Percentiles rank a stretch among this genome's conserved stretches.
Conservation (phyloP, 1,140 invertebrate species). For the Nebria ingens region DNA sequence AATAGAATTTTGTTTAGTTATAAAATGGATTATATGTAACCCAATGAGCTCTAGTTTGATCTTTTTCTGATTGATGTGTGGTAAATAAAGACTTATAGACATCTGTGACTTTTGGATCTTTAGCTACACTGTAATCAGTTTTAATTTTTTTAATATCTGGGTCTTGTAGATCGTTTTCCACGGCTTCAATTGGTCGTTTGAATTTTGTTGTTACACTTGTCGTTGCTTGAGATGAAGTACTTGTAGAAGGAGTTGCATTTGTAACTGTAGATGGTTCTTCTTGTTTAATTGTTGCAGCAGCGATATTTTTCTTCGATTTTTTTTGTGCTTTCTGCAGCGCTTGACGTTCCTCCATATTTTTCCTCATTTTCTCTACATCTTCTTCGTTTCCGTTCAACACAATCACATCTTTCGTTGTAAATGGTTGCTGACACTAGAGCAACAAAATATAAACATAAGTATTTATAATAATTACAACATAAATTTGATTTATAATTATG, state of each 20-base stretch:
- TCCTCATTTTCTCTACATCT: constrained; percentile 57
- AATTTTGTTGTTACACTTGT: neutral
- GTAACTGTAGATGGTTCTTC: neutral
- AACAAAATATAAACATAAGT: constrained; percentile 23
- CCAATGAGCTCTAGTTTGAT: constrained; percentile 89
- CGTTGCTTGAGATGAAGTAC: neutral
- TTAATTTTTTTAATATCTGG: constrained; percentile 67
- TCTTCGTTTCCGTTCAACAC: constrained; percentile 77
- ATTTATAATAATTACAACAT: constrained; percentile 12
- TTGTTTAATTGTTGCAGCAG: neutral
- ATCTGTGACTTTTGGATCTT: constrained; percentile 80
- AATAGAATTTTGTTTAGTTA: constrained; percentile 59
- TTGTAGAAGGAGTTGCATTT: neutral
- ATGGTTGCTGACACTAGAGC: constrained; percentile 73
- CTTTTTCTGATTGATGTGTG: constrained; percentile 71
- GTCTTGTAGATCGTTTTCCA: constrained; percentile 47
- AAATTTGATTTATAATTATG: no score
- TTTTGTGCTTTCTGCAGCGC: constrained; percentile 59
- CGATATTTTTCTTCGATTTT: constrained; percentile 44
- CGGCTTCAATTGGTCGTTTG: constrained; percentile 21
- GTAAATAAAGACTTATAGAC: constrained; percentile 96
- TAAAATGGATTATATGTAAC: constrained; percentile 96
- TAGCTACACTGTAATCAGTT: constrained; percentile 72
- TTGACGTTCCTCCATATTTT: constrained; percentile 52
- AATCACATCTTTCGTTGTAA: constrained; percentile 68